Base-by-base conservation (phyloP, 2,797 vertebrate species). In the Anabacerthia variegaticeps region DNA sequence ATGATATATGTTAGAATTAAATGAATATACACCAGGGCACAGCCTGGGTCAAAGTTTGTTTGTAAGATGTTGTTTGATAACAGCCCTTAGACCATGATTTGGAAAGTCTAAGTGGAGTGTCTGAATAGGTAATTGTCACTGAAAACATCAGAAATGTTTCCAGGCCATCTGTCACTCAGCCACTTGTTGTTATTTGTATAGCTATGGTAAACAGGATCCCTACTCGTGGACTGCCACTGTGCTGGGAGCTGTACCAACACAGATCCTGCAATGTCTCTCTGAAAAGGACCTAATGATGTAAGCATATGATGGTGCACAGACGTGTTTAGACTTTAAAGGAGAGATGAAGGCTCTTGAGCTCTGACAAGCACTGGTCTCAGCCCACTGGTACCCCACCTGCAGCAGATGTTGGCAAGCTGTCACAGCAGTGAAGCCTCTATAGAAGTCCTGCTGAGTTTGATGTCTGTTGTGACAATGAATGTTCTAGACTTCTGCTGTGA, bases 101-200 rank as follows among this genome's bases (percentile, higher is more conserved):
- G 65, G 61, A 52, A 79, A 85, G 66, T 52, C 61, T 41, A 37
- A 56, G 41, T 39, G 65, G 21, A 85, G 48, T 21, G 10, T 65
- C 48, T 91, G 93, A 66, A 58, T 75, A 87, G 58, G 49, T 32
- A 74, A 36, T 62, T 80, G 72, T 67, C 61, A 80, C 61, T 65
- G 49, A 71, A 77, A 72, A 54, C 18, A 46, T 59, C 56, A 83
- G 68, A 77, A 85, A 71, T 27, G n/a, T 78, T 94, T 92, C 72
- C 78, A 75, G 79, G 43, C 78, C 85, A 84, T 90, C 83, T 94
- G 85, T 85, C 77, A 74, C 54, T 55, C 62, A 44, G 79, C 34
- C 44, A 48, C 56, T 87, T 82, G 61, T 74, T 92, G 76, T 76
- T 89, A n/a, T 80, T 91, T 89, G 39, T 55, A 39, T 66, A 77